A percentile compares a stretch with the other conserved stretches of the same genome.
phyloP scores from a whole-genome alignment of 2,113 vertebrate genomes.

The Gyps fulvus region DNA sequence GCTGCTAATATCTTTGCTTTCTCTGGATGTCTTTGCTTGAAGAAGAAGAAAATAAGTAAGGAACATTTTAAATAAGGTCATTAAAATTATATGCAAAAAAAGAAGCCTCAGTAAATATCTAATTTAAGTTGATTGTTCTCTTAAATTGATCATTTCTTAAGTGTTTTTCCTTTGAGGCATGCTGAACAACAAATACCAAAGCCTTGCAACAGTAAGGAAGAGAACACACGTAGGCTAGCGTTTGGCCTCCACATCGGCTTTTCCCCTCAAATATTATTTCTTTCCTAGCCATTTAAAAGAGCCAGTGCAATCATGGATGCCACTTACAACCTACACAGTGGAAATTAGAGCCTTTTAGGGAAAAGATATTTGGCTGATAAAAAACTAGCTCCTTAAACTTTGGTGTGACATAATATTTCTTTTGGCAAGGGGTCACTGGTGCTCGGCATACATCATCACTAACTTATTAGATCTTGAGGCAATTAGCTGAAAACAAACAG shows the following conservation, averaged over 20 bases:
- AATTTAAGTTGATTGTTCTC: conserved; percentile 35
- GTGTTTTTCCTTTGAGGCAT: not conserved
- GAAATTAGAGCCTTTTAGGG: conserved; percentile 74
- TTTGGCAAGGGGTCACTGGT: conserved; percentile 87
- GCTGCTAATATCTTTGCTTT: not conserved
- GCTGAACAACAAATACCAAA: not conserved
- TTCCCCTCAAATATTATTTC: not conserved
- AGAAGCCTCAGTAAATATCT: not conserved
- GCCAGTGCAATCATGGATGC: not conserved
- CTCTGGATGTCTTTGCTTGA: not conserved
- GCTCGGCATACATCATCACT: conserved; percentile 92
- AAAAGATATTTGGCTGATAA: conserved; percentile 75
- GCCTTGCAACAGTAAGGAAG: not conserved
- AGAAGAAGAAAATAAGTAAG: not conserved
- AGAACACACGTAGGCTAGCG: not conserved
- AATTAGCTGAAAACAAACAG: conserved; percentile 98
- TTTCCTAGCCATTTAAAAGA: not conserved
- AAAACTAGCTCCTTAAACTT: conserved; percentile 68
- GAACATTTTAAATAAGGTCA: not conserved
- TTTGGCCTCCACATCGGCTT: not conserved
- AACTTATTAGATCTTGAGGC: conserved; percentile 98
- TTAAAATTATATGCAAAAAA: not conserved
- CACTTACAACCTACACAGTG: conserved; percentile 69
- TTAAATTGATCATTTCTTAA: not conserved
- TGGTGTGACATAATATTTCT: conserved; percentile 86